Conservation (phyloP, 2,888 invertebrate genomes). For the Diabrotica balteata region DNA sequence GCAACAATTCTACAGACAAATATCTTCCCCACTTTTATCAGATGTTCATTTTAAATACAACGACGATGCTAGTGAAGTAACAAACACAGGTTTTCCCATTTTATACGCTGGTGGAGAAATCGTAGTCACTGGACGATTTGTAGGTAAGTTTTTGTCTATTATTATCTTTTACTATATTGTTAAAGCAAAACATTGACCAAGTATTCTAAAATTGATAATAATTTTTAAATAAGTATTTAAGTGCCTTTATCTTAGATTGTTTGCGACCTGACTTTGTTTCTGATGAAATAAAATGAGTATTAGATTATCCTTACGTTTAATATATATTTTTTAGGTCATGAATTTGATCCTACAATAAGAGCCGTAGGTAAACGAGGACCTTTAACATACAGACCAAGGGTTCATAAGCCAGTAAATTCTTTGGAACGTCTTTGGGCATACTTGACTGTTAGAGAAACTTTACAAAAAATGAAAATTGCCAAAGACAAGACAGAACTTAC, state of each 20-base stretch:
- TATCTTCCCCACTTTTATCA: conserved; percentile 70
- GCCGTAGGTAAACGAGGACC: conserved; percentile 41
- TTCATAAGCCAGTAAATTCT: conserved; percentile 41
- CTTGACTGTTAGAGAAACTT: conserved; percentile 67
- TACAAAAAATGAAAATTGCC: conserved; percentile 58
- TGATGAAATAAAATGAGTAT: too few relatives aligned
- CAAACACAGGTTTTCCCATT: conserved; percentile 65
- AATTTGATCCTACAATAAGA: conserved; percentile 1
- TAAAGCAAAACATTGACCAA: too few relatives aligned
- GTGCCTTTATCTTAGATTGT: too few relatives aligned
- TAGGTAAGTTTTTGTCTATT: conserved; percentile 9
- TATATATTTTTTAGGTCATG: conserved; percentile 6
- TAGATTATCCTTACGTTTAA: too few relatives aligned
- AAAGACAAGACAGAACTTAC: conserved; percentile 54
- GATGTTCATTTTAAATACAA: conserved; percentile 70
- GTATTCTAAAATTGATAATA: too few relatives aligned
- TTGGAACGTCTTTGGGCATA: conserved; percentile 67
- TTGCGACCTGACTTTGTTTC: too few relatives aligned
- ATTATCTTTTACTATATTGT: too few relatives aligned
- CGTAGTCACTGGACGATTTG: conserved; percentile 65
- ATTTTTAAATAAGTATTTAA: too few relatives aligned
- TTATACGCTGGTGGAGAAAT: conserved; percentile 70
- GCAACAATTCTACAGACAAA: conserved; percentile 69
- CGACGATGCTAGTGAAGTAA: conserved; percentile 64
- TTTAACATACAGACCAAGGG: conserved; percentile 42